Conservation (phyloP, 2,888 invertebrate genomes). For the Heterodera filipjevi region DNA sequence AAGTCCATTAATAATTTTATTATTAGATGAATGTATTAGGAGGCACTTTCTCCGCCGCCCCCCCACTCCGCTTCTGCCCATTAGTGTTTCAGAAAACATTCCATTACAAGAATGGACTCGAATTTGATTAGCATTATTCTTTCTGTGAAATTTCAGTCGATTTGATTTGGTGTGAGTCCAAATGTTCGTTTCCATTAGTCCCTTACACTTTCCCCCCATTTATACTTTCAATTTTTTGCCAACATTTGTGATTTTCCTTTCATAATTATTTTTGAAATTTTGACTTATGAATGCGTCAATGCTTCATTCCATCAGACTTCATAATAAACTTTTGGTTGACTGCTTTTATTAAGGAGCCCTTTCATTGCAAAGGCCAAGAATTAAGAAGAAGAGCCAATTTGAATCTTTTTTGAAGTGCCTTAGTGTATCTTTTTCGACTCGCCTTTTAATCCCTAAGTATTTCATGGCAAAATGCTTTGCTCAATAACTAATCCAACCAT, state of each 20-base stretch:
- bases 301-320: conserved; percentile 4
- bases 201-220: not conserved
- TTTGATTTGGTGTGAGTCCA: too few species aligned
- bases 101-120: too few species aligned
- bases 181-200: too few species aligned
- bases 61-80: too few species aligned
- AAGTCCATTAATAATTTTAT: not conserved
- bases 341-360: not conserved
- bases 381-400: not conserved
- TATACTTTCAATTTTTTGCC: not conserved
- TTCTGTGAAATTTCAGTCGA: too few species aligned
- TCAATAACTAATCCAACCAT: not conserved
- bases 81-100: too few species aligned
- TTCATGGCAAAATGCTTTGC: not conserved
- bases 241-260: not conserved
- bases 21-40: too few species aligned
- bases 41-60: too few species aligned
- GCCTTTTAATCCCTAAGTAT: not conserved
- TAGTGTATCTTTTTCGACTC: too few species aligned
- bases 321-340: conserved; percentile 15
- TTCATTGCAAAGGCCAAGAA: not conserved
- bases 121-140: too few species aligned
- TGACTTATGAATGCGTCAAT: not conserved
- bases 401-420: not conserved
- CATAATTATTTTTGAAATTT: not conserved